Conservation (phyloP, 2,113 vertebrate genomes). For the Oreamnos americanus region DNA sequence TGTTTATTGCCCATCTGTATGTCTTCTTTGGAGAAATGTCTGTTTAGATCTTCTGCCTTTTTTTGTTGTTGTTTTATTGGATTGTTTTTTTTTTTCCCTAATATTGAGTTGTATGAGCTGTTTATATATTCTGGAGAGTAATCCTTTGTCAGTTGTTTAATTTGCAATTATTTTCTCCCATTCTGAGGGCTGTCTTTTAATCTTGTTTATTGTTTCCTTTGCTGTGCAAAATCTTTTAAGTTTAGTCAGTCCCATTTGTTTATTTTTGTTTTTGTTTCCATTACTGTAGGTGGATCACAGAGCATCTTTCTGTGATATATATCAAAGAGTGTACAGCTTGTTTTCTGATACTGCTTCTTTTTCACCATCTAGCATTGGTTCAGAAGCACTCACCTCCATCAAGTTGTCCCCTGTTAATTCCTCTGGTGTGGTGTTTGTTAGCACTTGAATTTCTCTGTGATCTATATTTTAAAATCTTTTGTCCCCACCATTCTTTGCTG, state of each 20-base stretch:
- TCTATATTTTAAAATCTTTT: background rate
- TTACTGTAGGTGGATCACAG: background rate
- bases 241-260: background rate
- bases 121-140: background rate
- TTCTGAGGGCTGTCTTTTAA: background rate
- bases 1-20: background rate
- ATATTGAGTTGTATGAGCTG: background rate
- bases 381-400: background rate
- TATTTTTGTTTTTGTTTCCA: background rate
- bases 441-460: background rate
- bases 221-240: background rate
- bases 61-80: background rate
- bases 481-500: background rate
- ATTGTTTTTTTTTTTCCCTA: background rate
- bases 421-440: background rate
- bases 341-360: background rate
- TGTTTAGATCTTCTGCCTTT: background rate
- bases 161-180: background rate
- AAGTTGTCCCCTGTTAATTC: background rate
- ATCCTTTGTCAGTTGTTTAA: background rate
- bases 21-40: background rate
- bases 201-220: background rate
- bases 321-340: background rate
- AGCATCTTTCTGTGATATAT: background rate
- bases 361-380: background rate